These are phyloP conservation scores for Limnephilus marmoratus DNA, from an alignment of 2,888 invertebrate species.

Conservation along the genomic window DNA sequence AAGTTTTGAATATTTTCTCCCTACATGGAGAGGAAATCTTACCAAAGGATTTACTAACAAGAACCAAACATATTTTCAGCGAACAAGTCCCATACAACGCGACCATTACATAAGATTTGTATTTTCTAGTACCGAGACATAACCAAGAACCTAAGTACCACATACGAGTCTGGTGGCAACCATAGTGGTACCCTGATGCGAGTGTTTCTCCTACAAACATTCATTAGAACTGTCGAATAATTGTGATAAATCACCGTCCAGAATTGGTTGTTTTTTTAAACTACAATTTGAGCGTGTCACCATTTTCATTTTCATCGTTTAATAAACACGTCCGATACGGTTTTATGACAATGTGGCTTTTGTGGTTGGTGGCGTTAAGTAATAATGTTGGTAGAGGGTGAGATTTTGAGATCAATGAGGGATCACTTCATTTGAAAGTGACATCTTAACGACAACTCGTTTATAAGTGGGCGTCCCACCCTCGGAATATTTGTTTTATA, in stretches of 20 bases:
- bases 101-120: neutral
- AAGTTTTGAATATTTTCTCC: neutral
- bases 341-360: slow-evolving; percentile 8
- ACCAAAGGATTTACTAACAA: neutral
- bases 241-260: slow-evolving; percentile 61
- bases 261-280: slow-evolving; percentile 20
- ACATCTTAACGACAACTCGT: neutral
- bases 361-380: slow-evolving; percentile 12
- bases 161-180: neutral
- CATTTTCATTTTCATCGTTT: slow-evolving; percentile 42
- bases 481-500: neutral
- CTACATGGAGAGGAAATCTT: neutral
- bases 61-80: neutral
- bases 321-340: slow-evolving; percentile 33
- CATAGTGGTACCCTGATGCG: slow-evolving; percentile 61
- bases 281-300: slow-evolving; percentile 19
- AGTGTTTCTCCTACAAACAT: slow-evolving; percentile 38
- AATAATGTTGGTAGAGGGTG: slow-evolving; percentile 2
- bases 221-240: slow-evolving; percentile 59
- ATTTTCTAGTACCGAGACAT: neutral
- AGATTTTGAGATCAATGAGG: slow-evolving; percentile 14
- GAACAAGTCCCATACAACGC: neutral
- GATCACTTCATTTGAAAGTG: neutral
- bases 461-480: neutral
- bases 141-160: neutral